phyloP scores from a whole-genome alignment of 92 coral and sea anemone genomes.

The Palythoa grandis region DNA sequence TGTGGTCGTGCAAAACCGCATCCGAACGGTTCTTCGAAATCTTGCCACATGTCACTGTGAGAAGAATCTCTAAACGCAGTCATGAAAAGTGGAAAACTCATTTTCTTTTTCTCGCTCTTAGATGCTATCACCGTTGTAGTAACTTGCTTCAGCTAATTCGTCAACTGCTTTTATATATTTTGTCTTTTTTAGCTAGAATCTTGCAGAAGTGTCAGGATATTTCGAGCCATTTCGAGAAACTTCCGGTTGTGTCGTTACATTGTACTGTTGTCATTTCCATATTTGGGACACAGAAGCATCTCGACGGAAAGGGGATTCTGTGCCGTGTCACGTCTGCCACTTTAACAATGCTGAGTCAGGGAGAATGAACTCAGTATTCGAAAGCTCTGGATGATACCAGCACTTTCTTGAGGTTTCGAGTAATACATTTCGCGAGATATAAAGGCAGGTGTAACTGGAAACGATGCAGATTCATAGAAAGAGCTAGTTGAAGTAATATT shows the following conservation, averaged over 20 bases:
- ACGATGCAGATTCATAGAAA: not conserved
- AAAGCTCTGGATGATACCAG: not conserved
- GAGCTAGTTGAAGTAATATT: not conserved
- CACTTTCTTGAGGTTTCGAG: not conserved
- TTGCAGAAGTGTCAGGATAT: not conserved
- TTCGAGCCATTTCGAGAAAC: constrained; percentile 2
- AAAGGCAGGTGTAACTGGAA: constrained; percentile 11
- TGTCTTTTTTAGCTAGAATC: not conserved
- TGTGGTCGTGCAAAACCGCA: constrained; percentile 23
- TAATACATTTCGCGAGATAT: constrained; percentile 16
- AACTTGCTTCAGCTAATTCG: not conserved
- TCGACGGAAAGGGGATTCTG: constrained; percentile 38
- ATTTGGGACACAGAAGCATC: constrained; percentile 30
- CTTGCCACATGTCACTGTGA: constrained; percentile 7
- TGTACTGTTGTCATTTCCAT: constrained; percentile 3
- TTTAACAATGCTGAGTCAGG: not conserved
- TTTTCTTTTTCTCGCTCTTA: not conserved
- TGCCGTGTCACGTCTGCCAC: constrained; percentile 1
- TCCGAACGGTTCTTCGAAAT: not conserved
- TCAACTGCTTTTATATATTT: constrained; percentile 7
- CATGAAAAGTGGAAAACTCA: constrained; percentile 19
- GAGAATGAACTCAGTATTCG: constrained; percentile 9
- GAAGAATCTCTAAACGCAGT: constrained; percentile 7
- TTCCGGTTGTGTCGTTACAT: constrained; percentile 25
- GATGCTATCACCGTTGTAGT: not conserved